Conservation (phyloP, 2,797 vertebrate genomes). For the Taeniopygia guttata region DNA sequence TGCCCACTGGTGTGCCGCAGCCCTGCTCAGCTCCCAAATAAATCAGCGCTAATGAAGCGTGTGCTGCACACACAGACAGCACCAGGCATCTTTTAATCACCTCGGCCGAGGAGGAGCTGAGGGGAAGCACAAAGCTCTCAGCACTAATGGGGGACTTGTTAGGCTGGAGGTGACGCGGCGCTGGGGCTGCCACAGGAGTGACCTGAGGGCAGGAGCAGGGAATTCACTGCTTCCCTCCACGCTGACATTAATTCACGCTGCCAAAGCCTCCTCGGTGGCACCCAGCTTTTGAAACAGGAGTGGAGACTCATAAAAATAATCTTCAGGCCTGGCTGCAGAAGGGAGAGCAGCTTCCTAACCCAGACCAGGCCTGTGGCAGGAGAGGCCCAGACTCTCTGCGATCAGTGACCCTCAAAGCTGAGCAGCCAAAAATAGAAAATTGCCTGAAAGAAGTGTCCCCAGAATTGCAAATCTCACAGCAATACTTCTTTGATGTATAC, state of each 20-base stretch:
- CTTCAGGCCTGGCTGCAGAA: background rate
- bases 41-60: constrained; percentile 74
- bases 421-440: background rate
- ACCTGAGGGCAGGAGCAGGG: background rate
- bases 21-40: constrained; percentile 56
- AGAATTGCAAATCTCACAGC: background rate
- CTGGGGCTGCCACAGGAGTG: background rate
- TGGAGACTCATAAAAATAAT: background rate
- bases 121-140: constrained; percentile 12
- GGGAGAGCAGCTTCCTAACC: too few relatives aligned
- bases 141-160: background rate
- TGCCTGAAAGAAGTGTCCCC: background rate
- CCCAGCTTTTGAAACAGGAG: background rate
- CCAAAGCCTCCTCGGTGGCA: background rate
- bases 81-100: constrained; percentile 64
- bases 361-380: background rate
- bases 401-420: background rate
- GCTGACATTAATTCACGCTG: fast-evolving
- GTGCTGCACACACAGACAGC: constrained; percentile 45
- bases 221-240: background rate
- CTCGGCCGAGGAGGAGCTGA: constrained; percentile 26
- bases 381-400: background rate
- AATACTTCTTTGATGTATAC: background rate
- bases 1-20: constrained; percentile 18
- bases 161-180: background rate